These are phyloP conservation scores for Tringa solitaria DNA, from an alignment of 2,113 vertebrate species.

Conservation along the genomic window DNA sequence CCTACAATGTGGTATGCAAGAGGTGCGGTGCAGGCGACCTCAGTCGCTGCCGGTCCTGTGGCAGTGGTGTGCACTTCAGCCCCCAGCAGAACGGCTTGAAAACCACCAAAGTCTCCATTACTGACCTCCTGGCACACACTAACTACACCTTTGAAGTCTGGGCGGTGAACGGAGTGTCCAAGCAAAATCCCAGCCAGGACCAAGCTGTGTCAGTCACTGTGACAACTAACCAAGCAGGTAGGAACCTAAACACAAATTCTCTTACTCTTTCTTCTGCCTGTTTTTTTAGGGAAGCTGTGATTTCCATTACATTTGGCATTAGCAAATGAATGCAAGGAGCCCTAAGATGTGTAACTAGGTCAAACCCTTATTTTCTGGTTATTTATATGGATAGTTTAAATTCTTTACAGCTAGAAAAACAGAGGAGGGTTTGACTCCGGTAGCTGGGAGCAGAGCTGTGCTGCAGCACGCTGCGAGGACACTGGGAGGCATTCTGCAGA, in stretches of 20 bases:
- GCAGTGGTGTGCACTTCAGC: slow-evolving; percentile 89
- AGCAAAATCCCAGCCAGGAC: slow-evolving; percentile 87
- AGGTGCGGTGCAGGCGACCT: slow-evolving; percentile 81
- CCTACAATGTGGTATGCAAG: slow-evolving; percentile 94
- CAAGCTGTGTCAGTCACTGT: slow-evolving; percentile 94
- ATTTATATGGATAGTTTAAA: not conserved
- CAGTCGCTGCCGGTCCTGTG: slow-evolving; percentile 87
- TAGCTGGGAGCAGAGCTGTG: not conserved
- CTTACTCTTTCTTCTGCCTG: not conserved
- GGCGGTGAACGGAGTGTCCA: slow-evolving; percentile 95
- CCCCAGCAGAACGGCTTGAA: slow-evolving; percentile 91
- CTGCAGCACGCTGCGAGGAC: not conserved
- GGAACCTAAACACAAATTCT: not conserved
- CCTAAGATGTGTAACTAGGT: not conserved
- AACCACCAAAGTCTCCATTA: slow-evolving; percentile 90
- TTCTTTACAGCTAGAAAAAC: not conserved
- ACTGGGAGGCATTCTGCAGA: not conserved
- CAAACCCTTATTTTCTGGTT: slow-evolving; percentile 20
- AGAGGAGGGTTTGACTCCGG: not conserved
- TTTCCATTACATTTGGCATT: not conserved
- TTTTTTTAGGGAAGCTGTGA: not conserved
- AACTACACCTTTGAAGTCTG: slow-evolving; percentile 99
- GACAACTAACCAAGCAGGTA: slow-evolving; percentile 98
- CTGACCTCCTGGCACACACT: slow-evolving; percentile 95
- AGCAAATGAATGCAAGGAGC: not conserved